Evolutionary conservation across 2,888 invertebrate genomes (phyloP).

Genomic region (Plebejus argus): DNA sequence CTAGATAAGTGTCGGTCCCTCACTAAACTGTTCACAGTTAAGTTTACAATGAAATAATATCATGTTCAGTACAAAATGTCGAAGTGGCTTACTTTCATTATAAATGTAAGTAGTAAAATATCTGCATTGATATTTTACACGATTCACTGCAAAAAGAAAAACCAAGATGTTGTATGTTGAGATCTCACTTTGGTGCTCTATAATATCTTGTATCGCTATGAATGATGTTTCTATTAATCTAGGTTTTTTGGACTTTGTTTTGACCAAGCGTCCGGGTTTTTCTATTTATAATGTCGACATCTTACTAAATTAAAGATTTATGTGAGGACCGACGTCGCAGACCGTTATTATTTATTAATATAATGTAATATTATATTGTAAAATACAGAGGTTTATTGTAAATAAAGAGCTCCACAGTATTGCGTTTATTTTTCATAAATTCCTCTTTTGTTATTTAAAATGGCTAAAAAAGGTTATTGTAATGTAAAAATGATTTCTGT

Average conservation of each 20-base stretch:
- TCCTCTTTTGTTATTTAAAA: neutral
- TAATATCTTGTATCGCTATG: neutral
- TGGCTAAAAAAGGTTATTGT: no score
- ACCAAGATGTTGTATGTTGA: neutral
- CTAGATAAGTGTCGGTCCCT: neutral
- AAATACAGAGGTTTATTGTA: conserved; percentile 53
- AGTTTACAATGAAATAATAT: neutral
- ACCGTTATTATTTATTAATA: conserved; percentile 33
- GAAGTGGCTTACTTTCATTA: no score
- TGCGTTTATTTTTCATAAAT: conserved; percentile 15
- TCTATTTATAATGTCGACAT: neutral
- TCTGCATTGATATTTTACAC: no score
- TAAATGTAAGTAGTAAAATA: no score
- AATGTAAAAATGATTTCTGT: no score
- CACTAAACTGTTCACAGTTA: neutral
- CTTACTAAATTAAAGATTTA: neutral
- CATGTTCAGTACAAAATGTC: neutral
- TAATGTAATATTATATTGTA: conserved; percentile 43
- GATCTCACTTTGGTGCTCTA: conserved; percentile 12
- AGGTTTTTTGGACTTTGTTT: neutral
- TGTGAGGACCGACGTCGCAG: neutral
- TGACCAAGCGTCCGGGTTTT: neutral
- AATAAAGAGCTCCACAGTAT: conserved; percentile 50
- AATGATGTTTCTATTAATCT: neutral
- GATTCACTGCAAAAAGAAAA: no score